Conservation (phyloP, 2,113 vertebrate genomes). For the Poecilia latipinna region DNA sequence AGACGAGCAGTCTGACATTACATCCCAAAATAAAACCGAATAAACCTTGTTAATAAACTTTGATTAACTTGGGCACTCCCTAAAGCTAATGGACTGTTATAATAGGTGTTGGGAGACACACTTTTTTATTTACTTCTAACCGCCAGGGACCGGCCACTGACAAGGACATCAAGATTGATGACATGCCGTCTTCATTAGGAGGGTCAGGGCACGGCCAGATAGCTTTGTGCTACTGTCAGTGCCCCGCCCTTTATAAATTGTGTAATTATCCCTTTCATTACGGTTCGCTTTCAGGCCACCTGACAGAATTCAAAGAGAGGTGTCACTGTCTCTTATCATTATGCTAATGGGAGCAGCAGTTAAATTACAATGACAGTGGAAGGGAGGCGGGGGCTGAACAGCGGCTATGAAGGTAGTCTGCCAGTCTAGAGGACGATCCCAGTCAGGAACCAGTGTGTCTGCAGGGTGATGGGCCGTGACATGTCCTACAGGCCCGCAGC, state of each 20-base stretch:
- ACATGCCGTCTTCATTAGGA: constrained; percentile 56
- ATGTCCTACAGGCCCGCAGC: constrained; percentile 60
- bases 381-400: constrained; percentile 29
- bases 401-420: constrained; percentile 68
- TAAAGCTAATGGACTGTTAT: constrained; percentile 11
- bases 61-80: not conserved
- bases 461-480: constrained; percentile 68
- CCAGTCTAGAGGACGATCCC: constrained; percentile 59
- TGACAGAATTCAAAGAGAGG: constrained; percentile 80
- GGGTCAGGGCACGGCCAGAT: constrained; percentile 57
- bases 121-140: constrained; percentile 62
- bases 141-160: constrained; percentile 24
- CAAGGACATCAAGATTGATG: constrained; percentile 60
- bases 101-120: constrained; percentile 33
- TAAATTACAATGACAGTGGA: constrained; percentile 72
- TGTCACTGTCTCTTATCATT: constrained; percentile 82
- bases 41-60: not conserved
- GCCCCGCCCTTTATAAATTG: constrained; percentile 77
- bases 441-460: constrained; percentile 64
- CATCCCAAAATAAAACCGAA: no score
- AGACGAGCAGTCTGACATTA: not conserved
- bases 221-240: constrained; percentile 64
- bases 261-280: constrained; percentile 82
- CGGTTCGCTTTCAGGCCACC: constrained; percentile 70
- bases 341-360: constrained; percentile 77